Base-by-base conservation (phyloP, 2,888 invertebrate genomes). In the Glyphotaelius pellucidus region DNA sequence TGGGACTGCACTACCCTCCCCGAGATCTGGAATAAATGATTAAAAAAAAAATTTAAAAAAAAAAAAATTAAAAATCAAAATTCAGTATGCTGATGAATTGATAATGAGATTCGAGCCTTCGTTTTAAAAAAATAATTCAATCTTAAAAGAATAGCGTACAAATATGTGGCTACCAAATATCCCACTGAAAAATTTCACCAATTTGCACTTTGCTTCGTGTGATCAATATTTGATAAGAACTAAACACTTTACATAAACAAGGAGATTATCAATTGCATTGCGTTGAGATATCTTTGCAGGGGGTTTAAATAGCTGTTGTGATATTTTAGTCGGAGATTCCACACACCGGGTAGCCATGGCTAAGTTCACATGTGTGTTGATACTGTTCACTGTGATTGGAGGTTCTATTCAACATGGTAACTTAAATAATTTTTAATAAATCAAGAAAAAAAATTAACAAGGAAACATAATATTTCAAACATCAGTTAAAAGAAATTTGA, bases 241-340 rank as follows among this genome's bases (percentile, higher is more conserved):
- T 0, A n/a, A 67, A 25, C 67, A 25, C 7, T 67, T 67, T 67
- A 67, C 25, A 7, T 67, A n/a, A n/a, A 67, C 9, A 2, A 4
- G 25, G 25, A 67, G 52, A 67, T 67, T 67, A 67, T 67, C 25
- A 3, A 3, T 47, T 47, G 14, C n/a, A 15, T 3, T 47, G 1
- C 15, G n/a, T n/a, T n/a, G n/a, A n/a, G n/a, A n/a, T n/a, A 52
- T 52, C 15, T 52, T 52, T 52, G 52, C 52, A 52, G 19, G 2
- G 2, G n/a, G 67, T n/a, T n/a, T 67, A 25, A n/a, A 2, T 1
- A n/a, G 2, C 11, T 0, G 5, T n/a, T 2, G 2, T 5, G n/a
- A 9, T 67, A 67, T 67, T 67, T 67, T 67, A n/a, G 25, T 7
- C 7, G 19, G 9, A 67, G 25, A 7, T 9, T 0, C 25, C 67